Evolutionary conservation across 1,140 invertebrate genomes (phyloP).

Genomic region (Limonius californicus): DNA sequence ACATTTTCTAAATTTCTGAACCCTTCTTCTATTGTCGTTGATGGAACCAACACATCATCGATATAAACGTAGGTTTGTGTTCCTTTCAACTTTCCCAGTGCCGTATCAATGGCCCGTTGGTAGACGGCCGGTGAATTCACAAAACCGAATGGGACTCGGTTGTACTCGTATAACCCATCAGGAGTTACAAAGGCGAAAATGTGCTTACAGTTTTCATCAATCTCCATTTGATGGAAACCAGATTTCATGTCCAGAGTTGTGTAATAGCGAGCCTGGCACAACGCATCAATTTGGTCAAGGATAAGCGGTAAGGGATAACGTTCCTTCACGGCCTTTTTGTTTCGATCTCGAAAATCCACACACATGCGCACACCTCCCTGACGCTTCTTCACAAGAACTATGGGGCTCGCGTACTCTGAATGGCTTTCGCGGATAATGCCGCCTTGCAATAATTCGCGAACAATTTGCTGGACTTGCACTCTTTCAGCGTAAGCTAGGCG

Average conservation of each 20-base stretch:
- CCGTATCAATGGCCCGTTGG: neutral
- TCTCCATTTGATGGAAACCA: too few species aligned
- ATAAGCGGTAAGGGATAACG: too few species aligned
- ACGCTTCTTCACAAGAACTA: constrained; percentile 50
- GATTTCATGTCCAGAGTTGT: too few species aligned
- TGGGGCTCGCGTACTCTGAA: constrained; percentile 47
- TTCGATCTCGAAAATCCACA: too few species aligned
- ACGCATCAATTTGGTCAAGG: too few species aligned
- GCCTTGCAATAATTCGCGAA: constrained; percentile 37
- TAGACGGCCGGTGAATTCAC: neutral
- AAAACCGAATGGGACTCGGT: constrained; percentile 1
- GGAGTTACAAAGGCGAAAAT: neutral
- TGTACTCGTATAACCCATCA: neutral
- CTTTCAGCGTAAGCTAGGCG: constrained; percentile 38
- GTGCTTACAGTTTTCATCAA: too few species aligned
- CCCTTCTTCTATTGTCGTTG: neutral
- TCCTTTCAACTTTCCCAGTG: neutral
- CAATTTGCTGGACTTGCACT: constrained; percentile 33
- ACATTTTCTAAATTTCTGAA: neutral
- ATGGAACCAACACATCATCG: neutral
- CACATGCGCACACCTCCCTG: too few species aligned
- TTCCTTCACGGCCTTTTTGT: too few species aligned
- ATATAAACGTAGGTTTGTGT: neutral
- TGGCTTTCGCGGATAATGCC: constrained; percentile 37
- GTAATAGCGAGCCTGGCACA: too few species aligned